Conservation (phyloP, 2,113 vertebrate genomes). For the Eulemur rufifrons region DNA sequence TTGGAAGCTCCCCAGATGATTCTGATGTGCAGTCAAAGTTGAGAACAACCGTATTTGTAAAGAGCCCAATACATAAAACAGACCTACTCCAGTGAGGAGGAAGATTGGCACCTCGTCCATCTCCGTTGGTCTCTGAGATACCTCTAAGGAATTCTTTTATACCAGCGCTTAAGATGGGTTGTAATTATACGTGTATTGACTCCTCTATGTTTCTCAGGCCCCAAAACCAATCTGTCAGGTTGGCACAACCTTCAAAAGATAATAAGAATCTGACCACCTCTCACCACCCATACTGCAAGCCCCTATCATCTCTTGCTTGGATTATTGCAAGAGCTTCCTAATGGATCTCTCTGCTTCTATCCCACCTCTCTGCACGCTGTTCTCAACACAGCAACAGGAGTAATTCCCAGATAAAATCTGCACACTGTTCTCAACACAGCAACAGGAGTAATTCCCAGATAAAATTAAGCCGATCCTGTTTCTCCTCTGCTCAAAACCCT, state of each 20-base stretch:
- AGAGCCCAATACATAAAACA: neutral
- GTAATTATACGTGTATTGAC: neutral
- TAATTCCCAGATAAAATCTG: neutral
- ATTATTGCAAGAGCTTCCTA: neutral
- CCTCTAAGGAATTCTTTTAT: neutral
- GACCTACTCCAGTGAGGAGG: fast-evolving
- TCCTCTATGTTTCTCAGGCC: neutral
- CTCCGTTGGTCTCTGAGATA: fast-evolving
- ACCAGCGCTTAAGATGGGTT: neutral
- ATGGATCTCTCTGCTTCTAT: neutral
- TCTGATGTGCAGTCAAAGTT: neutral
- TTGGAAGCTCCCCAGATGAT: neutral
- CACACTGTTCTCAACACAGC: neutral
- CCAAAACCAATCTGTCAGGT: neutral
- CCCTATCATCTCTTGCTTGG: neutral
- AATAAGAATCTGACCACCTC: neutral
- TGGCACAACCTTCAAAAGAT: conserved; percentile 16
- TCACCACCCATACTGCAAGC: neutral
- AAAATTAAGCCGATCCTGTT: neutral
- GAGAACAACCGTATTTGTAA: neutral
- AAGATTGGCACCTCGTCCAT: neutral
- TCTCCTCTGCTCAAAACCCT: neutral
- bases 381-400: neutral
- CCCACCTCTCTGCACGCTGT: neutral
- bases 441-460: neutral